phyloP scores from a whole-genome alignment of 2,797 vertebrate genomes.

The Coluber constrictor region DNA sequence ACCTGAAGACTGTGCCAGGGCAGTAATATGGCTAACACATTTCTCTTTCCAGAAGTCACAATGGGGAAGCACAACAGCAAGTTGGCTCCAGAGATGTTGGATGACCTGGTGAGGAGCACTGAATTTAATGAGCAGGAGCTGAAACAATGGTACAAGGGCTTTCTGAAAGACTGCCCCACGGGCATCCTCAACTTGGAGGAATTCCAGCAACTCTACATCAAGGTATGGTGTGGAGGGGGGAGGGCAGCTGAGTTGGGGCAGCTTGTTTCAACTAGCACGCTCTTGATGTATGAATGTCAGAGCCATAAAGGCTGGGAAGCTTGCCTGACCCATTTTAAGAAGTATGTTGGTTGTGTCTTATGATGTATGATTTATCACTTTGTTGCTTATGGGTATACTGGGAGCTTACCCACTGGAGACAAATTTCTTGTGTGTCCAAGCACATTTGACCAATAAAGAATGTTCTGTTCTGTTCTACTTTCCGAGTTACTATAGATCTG shows the following conservation, averaged over 20 bases:
- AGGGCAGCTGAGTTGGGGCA: too few species aligned
- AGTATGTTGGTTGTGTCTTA: neutral
- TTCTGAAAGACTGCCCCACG: constrained; percentile 95
- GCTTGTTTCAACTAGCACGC: neutral
- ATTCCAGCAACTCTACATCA: constrained; percentile 98
- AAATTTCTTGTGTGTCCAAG: neutral
- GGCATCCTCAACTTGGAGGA: constrained; percentile 97
- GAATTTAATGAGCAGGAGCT: constrained; percentile 97
- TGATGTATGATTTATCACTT: neutral
- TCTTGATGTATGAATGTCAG: neutral
- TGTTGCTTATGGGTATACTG: neutral
- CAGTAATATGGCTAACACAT: too few species aligned
- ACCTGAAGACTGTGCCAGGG: neutral
- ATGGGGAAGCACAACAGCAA: constrained; percentile 99
- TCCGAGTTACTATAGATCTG: neutral
- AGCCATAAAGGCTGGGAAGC: neutral
- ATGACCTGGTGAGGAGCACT: constrained; percentile 92
- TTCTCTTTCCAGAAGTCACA: constrained; percentile 54
- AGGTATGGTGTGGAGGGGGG: constrained; percentile 57
- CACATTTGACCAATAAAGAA: neutral
- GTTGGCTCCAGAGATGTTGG: constrained; percentile 92
- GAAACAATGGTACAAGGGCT: constrained; percentile 99
- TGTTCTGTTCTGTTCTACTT: neutral
- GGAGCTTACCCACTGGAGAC: neutral
- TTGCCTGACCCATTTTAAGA: neutral